Base-by-base conservation (phyloP, 2,113 vertebrate species). In the Rhinolophus ferrumequinum region DNA sequence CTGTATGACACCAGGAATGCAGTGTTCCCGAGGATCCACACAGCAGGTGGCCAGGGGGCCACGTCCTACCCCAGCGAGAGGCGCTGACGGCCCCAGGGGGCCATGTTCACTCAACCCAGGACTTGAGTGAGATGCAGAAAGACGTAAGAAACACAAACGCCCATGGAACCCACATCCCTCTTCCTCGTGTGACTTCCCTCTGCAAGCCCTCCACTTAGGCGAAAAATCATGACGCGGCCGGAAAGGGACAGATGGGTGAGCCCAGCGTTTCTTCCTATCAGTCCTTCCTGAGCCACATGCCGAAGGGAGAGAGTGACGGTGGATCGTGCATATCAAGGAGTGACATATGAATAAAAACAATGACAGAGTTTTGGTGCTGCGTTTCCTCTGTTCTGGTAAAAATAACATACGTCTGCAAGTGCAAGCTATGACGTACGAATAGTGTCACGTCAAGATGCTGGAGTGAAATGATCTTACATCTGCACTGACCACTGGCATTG, bases 281-380 rank as follows among this genome's bases (percentile, higher is more conserved):
- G 11, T 26, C 44, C 47, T 52, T 21, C 56, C 56, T 19, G 0
- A 4, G 13, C 16, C 47, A 11, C 10, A 6, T 22, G 67, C 6
- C 3, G 41, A 6, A 0, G 15, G 35, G 0, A 4, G 19, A 4
- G 33, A 8, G 6, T 0, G 19, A 0, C 33, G 58, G 58, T 2
- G 4, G 33, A 30, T 2, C 0, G 4, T 0, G 7, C 3, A 5
- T 0, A 0, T 4, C 7, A 47, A 10, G 47, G 47, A 47, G 8
- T 47, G 47, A 47, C 47, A 47, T 41, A 41, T 41, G 3, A 41
- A 41, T 47, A 47, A 26, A 72, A 66, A 24, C 14, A 7, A 6
- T 4, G 24, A 41, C 9, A 8, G 13, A 3, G 22, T 24, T 6
- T 58, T 13, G 5, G 54, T 38, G 73, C 38, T 4, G 26, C 2